Evolutionary conservation across 2,797 vertebrate genomes (phyloP).

Genomic region (Bovichtus diacanthus): DNA sequence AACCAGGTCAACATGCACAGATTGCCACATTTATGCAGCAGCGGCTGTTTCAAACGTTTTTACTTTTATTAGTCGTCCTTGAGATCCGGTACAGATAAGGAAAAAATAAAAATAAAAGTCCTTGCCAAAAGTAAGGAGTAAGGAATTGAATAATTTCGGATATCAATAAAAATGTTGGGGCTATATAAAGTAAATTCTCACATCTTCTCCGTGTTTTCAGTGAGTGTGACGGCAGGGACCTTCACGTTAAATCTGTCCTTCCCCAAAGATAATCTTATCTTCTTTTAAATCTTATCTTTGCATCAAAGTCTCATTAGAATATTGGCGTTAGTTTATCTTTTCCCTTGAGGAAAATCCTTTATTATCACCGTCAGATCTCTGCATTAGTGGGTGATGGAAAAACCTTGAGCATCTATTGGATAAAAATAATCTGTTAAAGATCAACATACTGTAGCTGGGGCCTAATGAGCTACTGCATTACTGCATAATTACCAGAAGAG

Average conservation of each 20-base stretch:
- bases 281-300: accelerated
- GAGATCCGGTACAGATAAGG: neutral
- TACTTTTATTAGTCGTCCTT: neutral
- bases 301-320: neutral
- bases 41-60: accelerated
- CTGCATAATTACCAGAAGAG: constrained; percentile 51
- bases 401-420: neutral
- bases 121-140: neutral
- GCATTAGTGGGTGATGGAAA: neutral
- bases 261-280: neutral
- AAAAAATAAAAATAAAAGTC: accelerated
- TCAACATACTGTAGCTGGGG: neutral
- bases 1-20: neutral
- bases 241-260: neutral
- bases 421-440: neutral
- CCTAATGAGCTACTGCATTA: constrained; percentile 16
- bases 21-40: neutral
- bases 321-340: neutral
- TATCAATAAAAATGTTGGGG: neutral
- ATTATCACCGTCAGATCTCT: neutral
- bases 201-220: neutral
- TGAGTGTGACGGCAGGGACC: neutral
- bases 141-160: neutral
- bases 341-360: neutral
- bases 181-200: neutral